Percentiles rank a stretch among this genome's conserved stretches.
Evolutionary conservation across 2,113 vertebrate genomes (phyloP).

Genomic region (Lycocorax pyrrhopterus): DNA sequence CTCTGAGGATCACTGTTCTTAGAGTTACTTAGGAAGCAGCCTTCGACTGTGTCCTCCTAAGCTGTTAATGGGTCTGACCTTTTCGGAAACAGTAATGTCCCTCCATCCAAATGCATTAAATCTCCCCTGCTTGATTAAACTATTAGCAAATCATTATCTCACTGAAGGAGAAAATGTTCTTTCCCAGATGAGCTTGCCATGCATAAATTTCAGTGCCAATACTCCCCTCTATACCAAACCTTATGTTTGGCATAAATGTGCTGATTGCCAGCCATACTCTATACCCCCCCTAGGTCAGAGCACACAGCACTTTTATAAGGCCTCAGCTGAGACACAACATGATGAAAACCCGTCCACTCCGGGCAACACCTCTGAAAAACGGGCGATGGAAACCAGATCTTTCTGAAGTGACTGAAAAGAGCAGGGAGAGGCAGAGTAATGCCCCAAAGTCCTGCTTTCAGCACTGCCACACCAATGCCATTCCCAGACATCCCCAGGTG

Average conservation of each 20-base stretch:
- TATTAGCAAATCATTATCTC: constrained; percentile 46
- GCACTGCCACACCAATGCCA: background rate
- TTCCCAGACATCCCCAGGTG: background rate
- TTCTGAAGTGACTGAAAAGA: background rate
- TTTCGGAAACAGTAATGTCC: background rate
- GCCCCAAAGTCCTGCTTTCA: background rate
- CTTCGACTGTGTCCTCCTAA: background rate
- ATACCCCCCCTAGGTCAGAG: background rate
- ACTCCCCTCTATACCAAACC: background rate
- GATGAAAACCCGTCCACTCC: background rate
- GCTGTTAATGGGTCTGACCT: constrained; percentile 37
- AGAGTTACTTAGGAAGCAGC: background rate
- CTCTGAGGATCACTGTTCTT: background rate
- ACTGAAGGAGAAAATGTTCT: background rate
- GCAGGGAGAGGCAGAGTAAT: accelerated
- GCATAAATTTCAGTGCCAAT: background rate
- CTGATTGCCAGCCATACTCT: background rate
- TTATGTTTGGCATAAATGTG: background rate
- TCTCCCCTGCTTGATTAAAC: constrained; percentile 32
- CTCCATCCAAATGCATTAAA: constrained; percentile 21
- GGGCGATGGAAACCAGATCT: accelerated
- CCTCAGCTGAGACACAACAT: background rate
- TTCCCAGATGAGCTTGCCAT: background rate
- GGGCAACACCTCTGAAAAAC: background rate
- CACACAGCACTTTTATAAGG: background rate